Percentiles rank a stretch among this genome's conserved stretches.
phyloP scores from a whole-genome alignment of 2,797 vertebrate genomes.

The Xyrichtys novacula region DNA sequence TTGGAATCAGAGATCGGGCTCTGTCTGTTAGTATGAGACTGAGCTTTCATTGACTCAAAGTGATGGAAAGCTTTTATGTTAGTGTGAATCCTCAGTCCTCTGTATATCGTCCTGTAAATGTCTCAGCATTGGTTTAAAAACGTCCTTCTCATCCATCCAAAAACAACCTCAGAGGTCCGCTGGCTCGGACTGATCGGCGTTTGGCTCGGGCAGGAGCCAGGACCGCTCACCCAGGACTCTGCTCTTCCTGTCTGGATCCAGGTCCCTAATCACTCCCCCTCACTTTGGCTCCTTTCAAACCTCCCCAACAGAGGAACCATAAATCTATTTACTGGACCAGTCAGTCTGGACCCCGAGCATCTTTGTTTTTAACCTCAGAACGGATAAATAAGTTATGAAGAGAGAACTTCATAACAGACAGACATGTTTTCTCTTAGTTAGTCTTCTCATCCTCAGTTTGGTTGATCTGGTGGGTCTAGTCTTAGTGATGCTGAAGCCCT shows the following conservation, averaged over 20 bases:
- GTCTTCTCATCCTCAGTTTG: too few species aligned
- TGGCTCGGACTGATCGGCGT: constrained; percentile 39
- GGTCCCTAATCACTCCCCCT: constrained; percentile 58
- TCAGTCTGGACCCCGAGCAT: constrained; percentile 46
- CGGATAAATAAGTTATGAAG: neutral
- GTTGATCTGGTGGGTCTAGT: too few species aligned
- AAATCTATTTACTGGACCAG: constrained; percentile 38
- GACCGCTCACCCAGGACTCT: constrained; percentile 66
- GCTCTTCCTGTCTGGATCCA: constrained; percentile 60
- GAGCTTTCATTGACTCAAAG: neutral
- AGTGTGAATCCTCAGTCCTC: neutral
- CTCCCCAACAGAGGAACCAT: constrained; percentile 44
- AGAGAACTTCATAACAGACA: too few species aligned
- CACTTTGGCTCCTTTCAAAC: constrained; percentile 28
- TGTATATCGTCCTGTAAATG: constrained; percentile 3
- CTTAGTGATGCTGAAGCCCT: too few species aligned
- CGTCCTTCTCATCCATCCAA: constrained; percentile 21
- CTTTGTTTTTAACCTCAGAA: constrained; percentile 12
- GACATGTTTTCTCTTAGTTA: too few species aligned
- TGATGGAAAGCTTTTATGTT: neutral
- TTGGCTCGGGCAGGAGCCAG: constrained; percentile 48
- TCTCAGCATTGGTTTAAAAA: constrained; percentile 1
- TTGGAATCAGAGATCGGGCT: neutral
- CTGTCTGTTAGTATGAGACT: neutral
- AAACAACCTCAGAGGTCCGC: constrained; percentile 28